Conservation (phyloP, 2,888 invertebrate species). For the Fissipunctia ypsillon region DNA sequence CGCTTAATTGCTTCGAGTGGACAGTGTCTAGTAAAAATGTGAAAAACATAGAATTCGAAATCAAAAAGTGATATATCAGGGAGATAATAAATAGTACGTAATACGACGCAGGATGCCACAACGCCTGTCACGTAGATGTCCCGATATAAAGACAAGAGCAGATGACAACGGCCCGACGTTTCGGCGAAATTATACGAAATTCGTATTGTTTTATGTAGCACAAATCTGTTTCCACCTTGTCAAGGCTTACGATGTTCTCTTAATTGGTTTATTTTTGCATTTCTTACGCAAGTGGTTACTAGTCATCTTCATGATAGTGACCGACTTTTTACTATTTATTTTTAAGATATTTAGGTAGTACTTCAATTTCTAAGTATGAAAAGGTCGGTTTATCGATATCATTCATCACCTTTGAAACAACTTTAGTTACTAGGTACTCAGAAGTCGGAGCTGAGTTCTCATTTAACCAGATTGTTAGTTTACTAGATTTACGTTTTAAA, state of each 20-base stretch:
- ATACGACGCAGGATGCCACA: constrained; percentile 67
- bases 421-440: not conserved
- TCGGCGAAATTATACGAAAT: constrained; percentile 76
- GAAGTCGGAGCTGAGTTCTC: no score
- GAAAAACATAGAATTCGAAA: constrained; percentile 45
- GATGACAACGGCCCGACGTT: constrained; percentile 77
- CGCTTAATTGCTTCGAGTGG: constrained; percentile 36
- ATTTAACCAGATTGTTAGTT: not conserved
- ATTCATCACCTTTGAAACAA: not conserved
- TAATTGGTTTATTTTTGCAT: constrained; percentile 72
- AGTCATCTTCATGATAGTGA: constrained; percentile 26
- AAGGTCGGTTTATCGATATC: not conserved
- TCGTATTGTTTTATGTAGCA: constrained; percentile 77
- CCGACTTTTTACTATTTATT: constrained; percentile 21
- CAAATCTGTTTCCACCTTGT: constrained; percentile 79
- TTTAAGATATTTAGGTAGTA: not conserved
- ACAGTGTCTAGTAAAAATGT: constrained; percentile 40
- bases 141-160: constrained; percentile 84
- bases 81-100: constrained; percentile 56
- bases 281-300: constrained; percentile 40
- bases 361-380: not conserved
- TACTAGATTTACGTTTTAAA: not conserved
- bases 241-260: constrained; percentile 70
- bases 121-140: constrained; percentile 80
- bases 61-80: constrained; percentile 61